Evolutionary conservation across 2,797 vertebrate species (phyloP).

Genomic region (Paramormyrops hopkinsi): DNA sequence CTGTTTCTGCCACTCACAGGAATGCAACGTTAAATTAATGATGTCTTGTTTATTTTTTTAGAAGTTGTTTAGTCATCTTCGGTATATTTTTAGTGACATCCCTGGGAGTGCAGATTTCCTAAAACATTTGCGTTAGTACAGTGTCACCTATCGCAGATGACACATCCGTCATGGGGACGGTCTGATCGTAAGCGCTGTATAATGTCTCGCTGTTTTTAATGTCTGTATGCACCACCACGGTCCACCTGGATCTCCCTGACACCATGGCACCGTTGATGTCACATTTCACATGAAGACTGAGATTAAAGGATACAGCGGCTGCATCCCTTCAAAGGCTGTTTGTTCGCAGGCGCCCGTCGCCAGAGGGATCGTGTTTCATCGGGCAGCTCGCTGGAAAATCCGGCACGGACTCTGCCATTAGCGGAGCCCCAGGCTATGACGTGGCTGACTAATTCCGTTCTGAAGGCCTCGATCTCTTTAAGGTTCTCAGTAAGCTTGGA

Average conservation of each 20-base stretch:
- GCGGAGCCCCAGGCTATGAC: not conserved
- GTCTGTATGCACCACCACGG: not conserved
- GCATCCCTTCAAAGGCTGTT: not conserved
- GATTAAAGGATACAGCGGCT: not conserved
- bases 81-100: not conserved
- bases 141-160: not conserved
- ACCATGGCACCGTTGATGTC: not conserved
- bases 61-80: not conserved
- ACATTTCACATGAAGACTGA: constrained; percentile 1
- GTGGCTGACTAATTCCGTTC: not conserved
- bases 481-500: not conserved
- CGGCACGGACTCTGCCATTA: not conserved
- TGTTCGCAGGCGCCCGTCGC: not conserved
- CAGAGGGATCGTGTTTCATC: not conserved
- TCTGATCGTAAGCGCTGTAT: not conserved
- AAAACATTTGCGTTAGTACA: not conserved
- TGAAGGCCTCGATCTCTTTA: not conserved
- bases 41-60: not conserved
- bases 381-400: not conserved
- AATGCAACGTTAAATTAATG: not conserved
- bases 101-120: not conserved
- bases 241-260: not conserved
- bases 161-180: not conserved
- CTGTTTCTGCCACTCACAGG: not conserved
- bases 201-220: not conserved